Evolutionary conservation across 1,140 invertebrate species (phyloP).

Genomic region (Pseudomyrmex cubaensis): DNA sequence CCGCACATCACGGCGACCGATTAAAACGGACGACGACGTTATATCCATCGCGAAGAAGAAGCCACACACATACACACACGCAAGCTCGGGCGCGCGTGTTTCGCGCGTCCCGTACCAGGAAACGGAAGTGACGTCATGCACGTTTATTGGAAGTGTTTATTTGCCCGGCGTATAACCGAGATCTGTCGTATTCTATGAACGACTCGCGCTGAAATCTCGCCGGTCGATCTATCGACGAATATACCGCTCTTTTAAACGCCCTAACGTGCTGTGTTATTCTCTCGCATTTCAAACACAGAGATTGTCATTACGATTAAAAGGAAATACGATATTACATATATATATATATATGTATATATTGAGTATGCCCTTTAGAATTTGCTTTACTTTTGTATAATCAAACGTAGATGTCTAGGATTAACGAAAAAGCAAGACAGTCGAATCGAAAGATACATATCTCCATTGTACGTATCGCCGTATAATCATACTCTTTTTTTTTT

Average conservation of each 20-base stretch:
- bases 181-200: slow-evolving; percentile 56
- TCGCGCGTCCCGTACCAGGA: slow-evolving; percentile 70
- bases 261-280: background rate
- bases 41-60: slow-evolving; percentile 32
- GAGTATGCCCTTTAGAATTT: background rate
- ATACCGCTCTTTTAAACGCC: slow-evolving; percentile 7
- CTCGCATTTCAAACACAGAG: background rate
- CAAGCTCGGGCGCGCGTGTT: slow-evolving; percentile 24
- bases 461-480: background rate
- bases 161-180: slow-evolving; percentile 63
- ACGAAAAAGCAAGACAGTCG: too few species aligned
- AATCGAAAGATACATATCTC: background rate
- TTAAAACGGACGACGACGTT: slow-evolving; percentile 76
- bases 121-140: slow-evolving; percentile 79
- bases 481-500: background rate
- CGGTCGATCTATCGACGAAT: slow-evolving; percentile 39
- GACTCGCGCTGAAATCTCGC: slow-evolving; percentile 45
- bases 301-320: slow-evolving; percentile 16
- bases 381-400: background rate
- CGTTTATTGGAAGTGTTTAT: slow-evolving; percentile 74
- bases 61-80: background rate
- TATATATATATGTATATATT: too few species aligned
- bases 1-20: slow-evolving; percentile 44
- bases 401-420: background rate
- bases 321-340: slow-evolving; percentile 5